A percentile compares a stretch with the other conserved stretches of the same genome.
These are phyloP conservation scores for Melanostigma gelatinosum DNA, from an alignment of 2,113 vertebrate genomes.

Conservation along the genomic window DNA sequence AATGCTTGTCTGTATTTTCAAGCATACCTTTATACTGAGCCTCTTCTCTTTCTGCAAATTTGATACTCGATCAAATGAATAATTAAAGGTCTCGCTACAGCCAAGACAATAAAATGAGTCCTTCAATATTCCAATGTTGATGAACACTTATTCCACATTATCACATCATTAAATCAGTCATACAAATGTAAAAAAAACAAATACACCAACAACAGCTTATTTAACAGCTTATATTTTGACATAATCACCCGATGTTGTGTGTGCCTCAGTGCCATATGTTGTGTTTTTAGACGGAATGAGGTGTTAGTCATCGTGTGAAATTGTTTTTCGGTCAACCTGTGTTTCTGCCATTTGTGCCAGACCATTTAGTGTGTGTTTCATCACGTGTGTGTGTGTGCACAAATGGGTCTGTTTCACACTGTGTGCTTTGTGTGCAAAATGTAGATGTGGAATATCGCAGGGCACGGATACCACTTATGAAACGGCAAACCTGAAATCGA, in stretches of 20 bases:
- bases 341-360: background rate
- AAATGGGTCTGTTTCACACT: background rate
- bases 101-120: background rate
- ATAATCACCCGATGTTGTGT: background rate
- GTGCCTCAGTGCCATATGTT: slow-evolving; percentile 4
- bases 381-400: background rate
- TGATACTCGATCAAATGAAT: background rate
- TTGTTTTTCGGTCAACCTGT: background rate
- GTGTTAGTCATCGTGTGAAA: slow-evolving; percentile 24
- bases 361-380: background rate
- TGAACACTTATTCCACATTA: background rate
- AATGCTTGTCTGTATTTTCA: background rate
- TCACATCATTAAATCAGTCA: background rate
- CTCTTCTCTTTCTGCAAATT: background rate
- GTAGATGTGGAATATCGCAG: background rate
- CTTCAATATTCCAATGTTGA: background rate
- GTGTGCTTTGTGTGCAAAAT: background rate
- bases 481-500: slow-evolving; percentile 7
- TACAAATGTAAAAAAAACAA: too few relatives aligned
- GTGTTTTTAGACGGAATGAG: background rate
- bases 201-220: background rate
- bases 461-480: background rate
- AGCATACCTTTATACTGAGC: background rate
- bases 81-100: background rate
- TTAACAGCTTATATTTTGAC: slow-evolving; percentile 2